Evolutionary conservation across 2,888 invertebrate genomes (phyloP), one percentile per base, ranked within the genome.

Genomic region (Chrysolina americana): DNA sequence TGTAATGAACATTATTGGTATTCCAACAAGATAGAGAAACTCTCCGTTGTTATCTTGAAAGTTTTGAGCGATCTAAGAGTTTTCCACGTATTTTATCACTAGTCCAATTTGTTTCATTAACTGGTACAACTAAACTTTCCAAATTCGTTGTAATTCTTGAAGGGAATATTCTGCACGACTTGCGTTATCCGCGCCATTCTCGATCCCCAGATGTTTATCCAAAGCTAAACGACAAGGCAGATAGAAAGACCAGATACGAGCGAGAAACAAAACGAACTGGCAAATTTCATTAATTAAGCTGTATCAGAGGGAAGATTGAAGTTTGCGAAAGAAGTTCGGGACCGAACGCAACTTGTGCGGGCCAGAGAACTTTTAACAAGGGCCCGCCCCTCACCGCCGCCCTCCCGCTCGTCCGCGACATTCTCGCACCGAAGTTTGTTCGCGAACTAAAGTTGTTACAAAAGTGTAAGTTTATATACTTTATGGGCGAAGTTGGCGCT

Each of bases 381-480:
- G n/a, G 9, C n/a, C 59, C 56, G 4, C 36, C 56, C 11, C 41
- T 17, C 41, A 6, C 19, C 44, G 13, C 23, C 23, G 44, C 15
- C 41, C 50, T 65, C 71, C 74, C 48, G 47, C 69, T 50, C 63
- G 56, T 81, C 85, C 82, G 78, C 82, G 79, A 81, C 83, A 82
- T 81, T 81, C 83, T 84, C 84, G 83, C 83, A 84, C 84, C 86
- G 83, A 86, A 87, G 83, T 86, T 85, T 83, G 83, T 83, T 83
- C 82, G 68, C 70, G 75, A 87, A 87, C 87, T 87, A 86, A 88
- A 88, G 87, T 87, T 88, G 88, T 87, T 88, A 87, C 88, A 87
- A 88, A 88, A 88, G 87, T 88, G 87, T 87, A 87, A 88, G 88
- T 88, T 88, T 88, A 88, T 88, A 87, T 88, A 88, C 87, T 88